Conservation (phyloP, 1,140 invertebrate genomes). For the Eupristina koningsbergeri region DNA sequence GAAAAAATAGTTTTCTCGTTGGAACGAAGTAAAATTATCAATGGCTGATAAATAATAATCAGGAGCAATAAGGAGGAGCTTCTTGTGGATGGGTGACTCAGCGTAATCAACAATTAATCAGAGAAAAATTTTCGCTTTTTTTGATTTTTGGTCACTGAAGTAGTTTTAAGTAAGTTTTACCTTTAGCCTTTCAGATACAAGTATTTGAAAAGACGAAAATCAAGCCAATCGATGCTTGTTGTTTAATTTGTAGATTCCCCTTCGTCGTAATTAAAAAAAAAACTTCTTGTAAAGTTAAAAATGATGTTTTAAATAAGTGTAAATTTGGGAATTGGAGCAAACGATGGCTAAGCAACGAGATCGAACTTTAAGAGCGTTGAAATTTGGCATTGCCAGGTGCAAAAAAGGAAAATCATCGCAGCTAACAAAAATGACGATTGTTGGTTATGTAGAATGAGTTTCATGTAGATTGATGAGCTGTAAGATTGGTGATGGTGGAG, state of each 20-base stretch:
- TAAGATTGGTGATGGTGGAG: too few species aligned
- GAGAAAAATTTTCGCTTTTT: background rate
- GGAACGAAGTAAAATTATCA: constrained; percentile 25
- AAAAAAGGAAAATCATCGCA: background rate
- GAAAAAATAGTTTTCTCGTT: constrained; percentile 3
- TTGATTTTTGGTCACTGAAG: background rate
- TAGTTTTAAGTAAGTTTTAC: background rate
- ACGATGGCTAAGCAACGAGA: too few species aligned
- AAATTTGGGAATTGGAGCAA: too few species aligned
- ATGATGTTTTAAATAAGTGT: too few species aligned
- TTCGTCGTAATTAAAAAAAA: too few species aligned
- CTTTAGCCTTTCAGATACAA: background rate
- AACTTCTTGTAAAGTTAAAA: too few species aligned
- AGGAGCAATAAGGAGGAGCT: too few species aligned
- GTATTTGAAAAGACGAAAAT: background rate
- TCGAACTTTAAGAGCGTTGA: too few species aligned
- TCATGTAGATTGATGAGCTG: background rate
- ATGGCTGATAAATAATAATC: constrained; percentile 27
- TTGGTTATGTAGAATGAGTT: background rate
- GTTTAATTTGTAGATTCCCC: background rate
- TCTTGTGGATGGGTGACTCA: constrained; percentile 1
- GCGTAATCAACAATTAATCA: constrained; percentile 21
- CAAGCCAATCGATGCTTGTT: background rate
- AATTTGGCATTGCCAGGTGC: too few species aligned
- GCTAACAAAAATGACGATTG: background rate